Evolutionary conservation across 1,140 invertebrate species (phyloP).

Genomic region (Bombus haemorrhoidalis): DNA sequence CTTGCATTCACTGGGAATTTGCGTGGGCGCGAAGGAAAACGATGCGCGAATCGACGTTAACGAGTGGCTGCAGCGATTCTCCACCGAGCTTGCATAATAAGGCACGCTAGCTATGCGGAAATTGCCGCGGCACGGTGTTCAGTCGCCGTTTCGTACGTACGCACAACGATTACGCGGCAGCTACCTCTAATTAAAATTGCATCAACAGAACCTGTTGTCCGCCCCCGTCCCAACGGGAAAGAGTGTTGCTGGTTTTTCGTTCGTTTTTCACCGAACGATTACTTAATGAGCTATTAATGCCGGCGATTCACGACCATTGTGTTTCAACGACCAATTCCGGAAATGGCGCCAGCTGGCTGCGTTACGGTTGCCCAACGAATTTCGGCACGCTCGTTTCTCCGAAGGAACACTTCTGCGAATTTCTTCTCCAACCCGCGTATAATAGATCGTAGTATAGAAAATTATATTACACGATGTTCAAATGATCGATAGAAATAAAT

Average conservation of each 20-base stretch:
- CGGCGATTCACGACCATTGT: too few species aligned
- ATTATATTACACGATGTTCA: too few species aligned
- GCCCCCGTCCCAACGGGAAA: not conserved
- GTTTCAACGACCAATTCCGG: not conserved
- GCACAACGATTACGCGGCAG: conserved; percentile 39
- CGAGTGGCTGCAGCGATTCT: not conserved
- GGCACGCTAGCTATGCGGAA: conserved; percentile 28
- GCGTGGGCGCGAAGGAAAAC: not conserved
- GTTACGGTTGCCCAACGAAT: not conserved
- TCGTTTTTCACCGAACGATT: not conserved
- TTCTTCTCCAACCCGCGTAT: not conserved
- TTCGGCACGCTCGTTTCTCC: too few species aligned
- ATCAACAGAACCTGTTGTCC: conserved; percentile 17
- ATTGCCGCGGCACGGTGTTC: not conserved
- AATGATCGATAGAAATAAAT: too few species aligned
- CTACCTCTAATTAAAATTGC: conserved; percentile 54
- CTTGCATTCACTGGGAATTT: not conserved
- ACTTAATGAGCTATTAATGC: not conserved
- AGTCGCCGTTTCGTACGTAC: conserved; percentile 14
- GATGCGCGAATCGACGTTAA: conserved; percentile 24
- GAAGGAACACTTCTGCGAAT: not conserved
- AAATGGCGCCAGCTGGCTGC: not conserved
- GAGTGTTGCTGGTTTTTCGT: not conserved
- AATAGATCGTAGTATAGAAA: too few species aligned
- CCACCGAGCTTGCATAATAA: conserved; percentile 17